Evolutionary conservation across 1,140 invertebrate genomes (phyloP).

Genomic region (Scaptodrosophila lebanonensis): DNA sequence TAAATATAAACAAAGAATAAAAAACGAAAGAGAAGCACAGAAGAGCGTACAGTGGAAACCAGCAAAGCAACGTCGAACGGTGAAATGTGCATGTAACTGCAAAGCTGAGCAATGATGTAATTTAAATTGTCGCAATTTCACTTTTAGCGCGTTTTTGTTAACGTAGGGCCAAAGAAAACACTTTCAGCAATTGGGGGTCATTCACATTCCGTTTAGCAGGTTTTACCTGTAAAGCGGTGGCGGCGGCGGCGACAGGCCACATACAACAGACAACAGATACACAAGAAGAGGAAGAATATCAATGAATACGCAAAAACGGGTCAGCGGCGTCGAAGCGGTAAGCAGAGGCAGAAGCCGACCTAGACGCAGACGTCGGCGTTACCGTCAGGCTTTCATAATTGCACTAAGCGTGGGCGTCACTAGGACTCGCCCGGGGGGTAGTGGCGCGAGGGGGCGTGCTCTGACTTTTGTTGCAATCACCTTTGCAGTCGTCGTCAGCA

Average conservation of each 20-base stretch:
- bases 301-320: slow-evolving; percentile 50
- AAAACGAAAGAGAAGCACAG: slow-evolving; percentile 41
- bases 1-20: slow-evolving; percentile 72
- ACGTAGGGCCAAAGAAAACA: too few relatives aligned
- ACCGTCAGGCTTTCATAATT: slow-evolving; percentile 23
- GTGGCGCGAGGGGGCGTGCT: not conserved
- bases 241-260: not conserved
- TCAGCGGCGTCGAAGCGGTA: slow-evolving; percentile 2
- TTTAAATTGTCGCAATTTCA: slow-evolving; percentile 13
- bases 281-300: slow-evolving; percentile 57
- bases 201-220: slow-evolving; percentile 49
- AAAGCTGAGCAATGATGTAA: slow-evolving; percentile 14
- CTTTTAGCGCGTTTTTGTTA: slow-evolving; percentile 26
- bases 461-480: slow-evolving; percentile 8
- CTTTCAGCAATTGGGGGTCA: slow-evolving; percentile 25
- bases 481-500: slow-evolving; percentile 4
- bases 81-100: slow-evolving; percentile 12
- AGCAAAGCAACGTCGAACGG: slow-evolving; percentile 20
- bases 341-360: not conserved
- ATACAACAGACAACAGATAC: slow-evolving; percentile 50
- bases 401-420: slow-evolving; percentile 30
- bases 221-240: slow-evolving; percentile 34
- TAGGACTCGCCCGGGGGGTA: slow-evolving; percentile 7
- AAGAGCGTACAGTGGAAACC: not conserved
- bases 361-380: too few relatives aligned